Evolutionary conservation across 1,140 invertebrate genomes (phyloP).

Genomic region (Augochlora pura): DNA sequence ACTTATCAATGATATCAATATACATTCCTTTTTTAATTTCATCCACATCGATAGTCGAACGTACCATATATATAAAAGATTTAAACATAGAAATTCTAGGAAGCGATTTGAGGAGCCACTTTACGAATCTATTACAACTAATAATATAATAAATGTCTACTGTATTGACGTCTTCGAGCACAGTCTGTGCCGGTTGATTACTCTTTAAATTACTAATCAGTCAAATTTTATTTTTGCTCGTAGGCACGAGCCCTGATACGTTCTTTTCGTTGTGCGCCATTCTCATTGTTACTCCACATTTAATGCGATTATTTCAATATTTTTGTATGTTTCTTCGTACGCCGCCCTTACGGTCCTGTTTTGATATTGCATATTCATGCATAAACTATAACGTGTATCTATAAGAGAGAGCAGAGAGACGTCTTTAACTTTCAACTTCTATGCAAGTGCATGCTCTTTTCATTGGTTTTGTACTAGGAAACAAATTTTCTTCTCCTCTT

Average conservation of each 20-base stretch:
- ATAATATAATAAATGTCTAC: conserved; percentile 14
- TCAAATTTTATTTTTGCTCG: conserved; percentile 22
- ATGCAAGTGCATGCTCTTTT: conserved; percentile 12
- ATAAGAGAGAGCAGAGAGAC: not conserved
- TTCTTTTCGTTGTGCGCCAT: conserved; percentile 20
- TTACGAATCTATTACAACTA: conserved; percentile 7
- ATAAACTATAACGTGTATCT: conserved; percentile 21
- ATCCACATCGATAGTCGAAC: conserved; percentile 42
- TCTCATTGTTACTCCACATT: conserved; percentile 48
- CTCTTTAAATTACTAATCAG: conserved; percentile 16
- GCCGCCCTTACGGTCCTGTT: conserved; percentile 23
- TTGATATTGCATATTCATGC: conserved; percentile 45
- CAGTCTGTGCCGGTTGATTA: conserved; percentile 31
- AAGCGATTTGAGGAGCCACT: conserved; percentile 4
- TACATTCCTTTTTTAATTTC: conserved; percentile 30
- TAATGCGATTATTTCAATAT: conserved; percentile 35
- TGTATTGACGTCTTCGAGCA: conserved; percentile 36
- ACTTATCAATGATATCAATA: conserved; percentile 19
- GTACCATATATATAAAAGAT: not conserved
- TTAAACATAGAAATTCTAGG: not conserved
- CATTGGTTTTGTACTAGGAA: conserved; percentile 3
- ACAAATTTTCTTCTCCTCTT: not conserved
- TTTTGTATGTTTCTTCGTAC: conserved; percentile 18
- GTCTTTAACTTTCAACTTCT: conserved; percentile 4
- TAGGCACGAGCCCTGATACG: conserved; percentile 22